A percentile compares a stretch with the other conserved stretches of the same genome.
These are phyloP conservation scores for Actenoides hombroni DNA, from an alignment of 2,113 vertebrate genomes.

Conservation along the genomic window DNA sequence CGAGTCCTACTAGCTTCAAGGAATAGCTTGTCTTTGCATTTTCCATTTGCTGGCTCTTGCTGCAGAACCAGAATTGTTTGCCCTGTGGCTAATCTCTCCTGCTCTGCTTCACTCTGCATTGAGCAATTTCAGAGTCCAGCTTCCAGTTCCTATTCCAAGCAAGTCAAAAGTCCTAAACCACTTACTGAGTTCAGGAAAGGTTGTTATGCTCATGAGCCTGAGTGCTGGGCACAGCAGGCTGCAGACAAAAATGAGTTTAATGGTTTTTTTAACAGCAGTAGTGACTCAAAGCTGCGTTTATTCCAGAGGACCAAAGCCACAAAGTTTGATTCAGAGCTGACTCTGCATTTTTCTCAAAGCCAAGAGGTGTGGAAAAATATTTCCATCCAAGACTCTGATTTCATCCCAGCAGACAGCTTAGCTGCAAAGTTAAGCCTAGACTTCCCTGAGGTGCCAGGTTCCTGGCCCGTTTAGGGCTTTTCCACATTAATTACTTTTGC, in stretches of 20 bases:
- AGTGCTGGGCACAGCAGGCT: not conserved
- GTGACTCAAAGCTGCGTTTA: not conserved
- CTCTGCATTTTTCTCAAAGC: not conserved
- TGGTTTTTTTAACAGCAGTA: not conserved
- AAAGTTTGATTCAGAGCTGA: not conserved
- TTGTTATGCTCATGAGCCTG: not conserved
- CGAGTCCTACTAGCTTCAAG: not conserved
- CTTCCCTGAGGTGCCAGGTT: not conserved
- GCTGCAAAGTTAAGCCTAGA: not conserved
- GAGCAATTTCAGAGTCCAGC: not conserved
- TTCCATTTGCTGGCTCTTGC: not conserved
- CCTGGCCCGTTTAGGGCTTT: not conserved
- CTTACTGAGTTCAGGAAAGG: not conserved
- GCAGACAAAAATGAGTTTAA: not conserved
- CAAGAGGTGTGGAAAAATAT: not conserved
- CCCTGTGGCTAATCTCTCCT: not conserved
- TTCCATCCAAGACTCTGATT: not conserved
- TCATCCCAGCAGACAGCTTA: not conserved
- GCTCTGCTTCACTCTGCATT: not conserved
- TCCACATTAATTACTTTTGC: not conserved
- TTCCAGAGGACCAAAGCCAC: not conserved
- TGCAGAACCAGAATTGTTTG: not conserved
- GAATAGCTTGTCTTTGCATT: not conserved
- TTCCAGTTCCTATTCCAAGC: not conserved
- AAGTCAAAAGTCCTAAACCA: not conserved